Base-by-base conservation (phyloP, 2,888 invertebrate genomes). In the Seladonia tumulorum region DNA sequence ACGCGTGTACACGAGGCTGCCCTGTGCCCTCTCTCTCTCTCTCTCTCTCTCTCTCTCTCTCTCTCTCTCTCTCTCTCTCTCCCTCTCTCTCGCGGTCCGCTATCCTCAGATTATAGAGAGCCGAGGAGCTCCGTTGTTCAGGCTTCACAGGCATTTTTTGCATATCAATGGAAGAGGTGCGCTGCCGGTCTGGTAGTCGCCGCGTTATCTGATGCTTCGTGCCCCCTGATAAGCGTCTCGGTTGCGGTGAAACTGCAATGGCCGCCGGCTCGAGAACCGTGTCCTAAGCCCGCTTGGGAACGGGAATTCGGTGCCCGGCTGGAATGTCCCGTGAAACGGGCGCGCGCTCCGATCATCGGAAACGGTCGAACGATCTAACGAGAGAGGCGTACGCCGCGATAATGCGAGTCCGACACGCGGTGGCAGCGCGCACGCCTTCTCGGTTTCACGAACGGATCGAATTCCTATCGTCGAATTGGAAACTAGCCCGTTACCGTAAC, bases 171-270 rank as follows among this genome's bases (percentile, higher is more conserved):
- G 68, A 49, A 39, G 49, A 68, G 77, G 66, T 53, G 66, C 63
- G 76, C 79, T 80, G 29, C 63, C 35, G 70, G 70, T 39, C 75
- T 25, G 66, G 79, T 57, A 66, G 85, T 68, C 77, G 14, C 42
- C 73, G 75, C 47, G 72, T 85, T 85, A 85, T 85, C 85, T 85
- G 85, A 85, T 85, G 72, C 79, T 76, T 78, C 85, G 85, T 79
- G 85, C 70, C 45, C 29, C 79, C n/a, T 79, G 85, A 85, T 85
- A 85, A 85, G 85, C 85, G 83, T 83, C 79, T 76, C 39, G 75
- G 39, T 35, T 39, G 73, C 45, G 35, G 57, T 29, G 76, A 47
- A 39, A 53, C 82, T 78, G 72, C 73, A 25, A 35, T 60, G 49
- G 76, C 72, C 71, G 16, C 73, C 73, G 10, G 10, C 47, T 42